Conservation (phyloP, 1,140 invertebrate genomes). For the Xylocopa sonorina region DNA sequence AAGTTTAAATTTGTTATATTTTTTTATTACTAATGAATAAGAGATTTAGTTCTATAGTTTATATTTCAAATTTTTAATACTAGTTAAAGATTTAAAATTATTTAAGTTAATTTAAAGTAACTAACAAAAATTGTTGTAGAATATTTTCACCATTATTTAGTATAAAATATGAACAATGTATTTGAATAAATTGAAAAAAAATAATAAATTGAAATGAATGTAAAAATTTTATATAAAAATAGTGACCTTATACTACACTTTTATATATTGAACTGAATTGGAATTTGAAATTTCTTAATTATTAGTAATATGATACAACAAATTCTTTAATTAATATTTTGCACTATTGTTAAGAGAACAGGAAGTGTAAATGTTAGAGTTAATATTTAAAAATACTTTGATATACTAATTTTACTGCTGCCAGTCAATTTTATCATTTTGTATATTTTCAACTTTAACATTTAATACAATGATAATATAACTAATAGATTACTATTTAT, state of each 20-base stretch:
- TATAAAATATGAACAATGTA: constrained; percentile 11
- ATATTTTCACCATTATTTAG: no score
- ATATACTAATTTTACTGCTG: background rate
- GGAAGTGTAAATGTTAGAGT: background rate
- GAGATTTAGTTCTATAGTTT: background rate
- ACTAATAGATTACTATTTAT: constrained; percentile 10
- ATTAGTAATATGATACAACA: background rate
- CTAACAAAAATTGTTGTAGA: no score
- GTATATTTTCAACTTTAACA: background rate
- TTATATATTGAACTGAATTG: background rate
- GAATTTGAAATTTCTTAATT: background rate
- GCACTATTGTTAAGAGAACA: background rate
- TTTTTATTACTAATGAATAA: constrained; percentile 28
- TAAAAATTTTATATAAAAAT: constrained; percentile 14
- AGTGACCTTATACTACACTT: constrained; percentile 11
- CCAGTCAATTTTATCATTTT: constrained; percentile 11
- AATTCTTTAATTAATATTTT: background rate
- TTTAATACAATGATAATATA: background rate
- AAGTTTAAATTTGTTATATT: background rate
- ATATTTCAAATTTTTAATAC: background rate
- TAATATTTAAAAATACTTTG: constrained; percentile 7
- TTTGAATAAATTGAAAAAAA: background rate
- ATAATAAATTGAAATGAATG: constrained; percentile 32
- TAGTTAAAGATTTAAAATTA: background rate
- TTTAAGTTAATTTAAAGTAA: background rate